Conservation (phyloP, 2,888 invertebrate species). For the Drosophila glabriapex region DNA sequence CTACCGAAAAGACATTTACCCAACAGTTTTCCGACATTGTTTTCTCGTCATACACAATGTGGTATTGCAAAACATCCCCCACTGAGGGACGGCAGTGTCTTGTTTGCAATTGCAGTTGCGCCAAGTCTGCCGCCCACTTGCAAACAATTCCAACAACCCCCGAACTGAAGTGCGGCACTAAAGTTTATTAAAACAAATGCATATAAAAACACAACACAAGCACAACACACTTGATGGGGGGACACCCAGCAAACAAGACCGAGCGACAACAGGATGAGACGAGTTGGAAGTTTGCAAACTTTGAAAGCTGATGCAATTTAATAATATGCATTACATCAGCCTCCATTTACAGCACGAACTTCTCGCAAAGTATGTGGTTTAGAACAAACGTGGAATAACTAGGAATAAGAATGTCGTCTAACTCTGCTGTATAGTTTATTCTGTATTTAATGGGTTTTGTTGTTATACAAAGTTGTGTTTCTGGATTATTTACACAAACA, state of each 20-base stretch:
- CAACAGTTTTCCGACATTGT: not conserved
- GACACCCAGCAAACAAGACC: conserved; percentile 32
- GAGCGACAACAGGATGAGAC: conserved; percentile 13
- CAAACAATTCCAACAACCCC: conserved; percentile 9
- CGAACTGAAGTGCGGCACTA: conserved; percentile 24
- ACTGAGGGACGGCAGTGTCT: conserved; percentile 6
- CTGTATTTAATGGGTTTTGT: not conserved
- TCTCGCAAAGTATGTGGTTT: conserved; percentile 7
- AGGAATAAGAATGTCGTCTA: not conserved
- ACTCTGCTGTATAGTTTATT: not conserved
- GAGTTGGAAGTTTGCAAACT: conserved; percentile 34
- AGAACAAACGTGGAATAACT: conserved; percentile 10
- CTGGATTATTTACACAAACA: not conserved
- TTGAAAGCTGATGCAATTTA: conserved; percentile 62
- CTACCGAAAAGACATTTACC: conserved; percentile 1
- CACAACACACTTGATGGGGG: conserved; percentile 25
- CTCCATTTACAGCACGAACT: conserved; percentile 21
- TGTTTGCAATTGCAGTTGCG: conserved; percentile 19
- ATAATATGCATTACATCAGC: conserved; percentile 53
- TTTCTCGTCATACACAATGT: not conserved
- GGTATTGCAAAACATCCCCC: conserved; percentile 3
- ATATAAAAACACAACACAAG: conserved; percentile 19
- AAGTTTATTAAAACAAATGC: conserved; percentile 48
- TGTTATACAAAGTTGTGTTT: not conserved
- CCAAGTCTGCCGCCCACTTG: not conserved